Base-by-base conservation (phyloP, 2,113 vertebrate species). In the Semnopithecus entellus region DNA sequence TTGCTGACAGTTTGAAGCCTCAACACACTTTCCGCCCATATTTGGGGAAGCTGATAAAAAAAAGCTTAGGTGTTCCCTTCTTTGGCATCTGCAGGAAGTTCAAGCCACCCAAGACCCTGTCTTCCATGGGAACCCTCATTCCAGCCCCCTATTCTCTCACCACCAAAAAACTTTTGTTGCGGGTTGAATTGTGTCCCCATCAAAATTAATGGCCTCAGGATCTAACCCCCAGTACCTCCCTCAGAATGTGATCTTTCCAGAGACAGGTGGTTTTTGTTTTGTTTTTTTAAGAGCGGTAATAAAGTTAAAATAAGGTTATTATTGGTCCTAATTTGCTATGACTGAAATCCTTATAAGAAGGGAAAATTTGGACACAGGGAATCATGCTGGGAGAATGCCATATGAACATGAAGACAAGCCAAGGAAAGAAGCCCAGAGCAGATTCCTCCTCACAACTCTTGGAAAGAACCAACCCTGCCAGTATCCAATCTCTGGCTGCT, bases 11-110 rank as follows among this genome's bases (percentile, higher is more conserved):
- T 70, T 76, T 76, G 38, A 90, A 73, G 6, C 14, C 25, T 14
- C 30, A 23, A 2, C 2, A 5, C 0, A 38, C 23, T 11, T 35
- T 50, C 40, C 59, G 14, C 2, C 35, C 16, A 30, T 4, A 6
- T n/a, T 6, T 48, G 3, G 52, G 57, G 6, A 82, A 75, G 22
- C 9, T 59, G 73, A 9, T 18, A 48, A 75, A 38, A 64, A 50
- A 66, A 55, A 52, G 1, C 4, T 35, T 17, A 20, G 13, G 35
- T 5, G 8, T 50, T 64, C 17, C 27, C 18, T 73, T 52, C 25
- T 25, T 38, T 64, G 86, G 8, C 13, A 64, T 57, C 5, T 73
- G 7, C 0, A 2, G 38, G 7, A 73, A 17, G 13, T 40, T 48
- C 22, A 64, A 86, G 38, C 52, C 40, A 52, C 14, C 50, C 16